phyloP scores from a whole-genome alignment of 2,113 vertebrate species.

The Pomatorhinus ruficollis region DNA sequence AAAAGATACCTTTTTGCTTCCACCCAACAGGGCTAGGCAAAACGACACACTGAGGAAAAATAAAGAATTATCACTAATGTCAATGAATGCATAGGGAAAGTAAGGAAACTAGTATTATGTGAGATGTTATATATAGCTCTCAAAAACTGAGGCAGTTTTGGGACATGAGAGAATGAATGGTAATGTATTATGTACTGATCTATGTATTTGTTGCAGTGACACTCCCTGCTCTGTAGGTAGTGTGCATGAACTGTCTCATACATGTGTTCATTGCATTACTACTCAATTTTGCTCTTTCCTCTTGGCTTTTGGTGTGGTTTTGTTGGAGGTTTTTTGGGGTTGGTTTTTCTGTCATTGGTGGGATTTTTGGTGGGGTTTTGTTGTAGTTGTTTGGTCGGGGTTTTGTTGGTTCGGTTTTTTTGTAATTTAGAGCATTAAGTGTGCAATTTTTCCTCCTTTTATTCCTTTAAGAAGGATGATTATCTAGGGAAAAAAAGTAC shows the following conservation, averaged over 20 bases:
- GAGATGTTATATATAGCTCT: neutral
- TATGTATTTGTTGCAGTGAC: neutral
- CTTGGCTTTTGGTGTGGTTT: neutral
- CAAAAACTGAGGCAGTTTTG: neutral
- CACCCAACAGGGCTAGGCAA: neutral
- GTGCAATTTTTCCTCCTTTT: neutral
- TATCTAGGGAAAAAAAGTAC: neutral
- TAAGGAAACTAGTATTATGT: neutral
- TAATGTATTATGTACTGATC: neutral
- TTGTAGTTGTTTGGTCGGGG: neutral
- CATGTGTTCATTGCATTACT: neutral
- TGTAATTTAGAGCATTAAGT: neutral
- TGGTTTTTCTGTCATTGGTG: neutral
- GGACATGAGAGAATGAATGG: neutral
- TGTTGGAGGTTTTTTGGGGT: neutral
- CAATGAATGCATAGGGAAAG: neutral
- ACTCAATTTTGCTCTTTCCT: neutral
- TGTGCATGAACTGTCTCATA: neutral
- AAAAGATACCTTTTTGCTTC: neutral
- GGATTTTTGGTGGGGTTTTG: neutral
- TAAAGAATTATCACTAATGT: neutral
- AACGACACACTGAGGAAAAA: neutral
- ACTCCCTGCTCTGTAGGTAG: neutral
- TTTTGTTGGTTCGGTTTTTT: neutral
- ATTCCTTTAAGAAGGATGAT: neutral